A percentile compares a stretch with the other conserved stretches of the same genome.
Evolutionary conservation across 2,888 invertebrate genomes (phyloP).

Genomic region (Brachypalpus laphriformis): DNA sequence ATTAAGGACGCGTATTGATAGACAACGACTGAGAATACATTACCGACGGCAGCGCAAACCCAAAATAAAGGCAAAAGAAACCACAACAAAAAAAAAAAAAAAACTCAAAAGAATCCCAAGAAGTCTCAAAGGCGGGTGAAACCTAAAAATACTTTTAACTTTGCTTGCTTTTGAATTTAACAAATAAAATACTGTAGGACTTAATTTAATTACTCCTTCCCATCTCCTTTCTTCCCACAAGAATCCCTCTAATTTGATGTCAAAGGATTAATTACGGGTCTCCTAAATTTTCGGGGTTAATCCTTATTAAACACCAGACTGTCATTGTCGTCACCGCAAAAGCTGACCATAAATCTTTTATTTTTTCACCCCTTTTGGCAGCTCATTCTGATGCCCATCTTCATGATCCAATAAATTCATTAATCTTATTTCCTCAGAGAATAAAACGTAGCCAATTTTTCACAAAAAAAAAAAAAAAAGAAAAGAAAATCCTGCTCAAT

Average conservation of each 20-base stretch:
- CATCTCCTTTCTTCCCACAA: background rate
- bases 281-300: background rate
- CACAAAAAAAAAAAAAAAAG: background rate
- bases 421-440: conserved; percentile 2
- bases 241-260: background rate
- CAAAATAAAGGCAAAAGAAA: background rate
- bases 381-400: background rate
- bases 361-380: background rate
- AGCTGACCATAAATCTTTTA: background rate
- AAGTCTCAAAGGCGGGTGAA: background rate
- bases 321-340: background rate
- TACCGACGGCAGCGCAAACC: no score
- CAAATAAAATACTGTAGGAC: background rate
- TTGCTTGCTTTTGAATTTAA: background rate
- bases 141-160: background rate
- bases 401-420: conserved; percentile 6
- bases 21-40: no score
- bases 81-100: background rate
- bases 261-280: background rate
- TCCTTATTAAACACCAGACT: conserved; percentile 2
- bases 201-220: background rate
- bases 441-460: background rate
- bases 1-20: no score
- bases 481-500: background rate
- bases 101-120: background rate